Percentiles rank a stretch among this genome's conserved stretches.
phyloP scores from a whole-genome alignment of 2,888 invertebrate species.

The Mythimna impura region DNA sequence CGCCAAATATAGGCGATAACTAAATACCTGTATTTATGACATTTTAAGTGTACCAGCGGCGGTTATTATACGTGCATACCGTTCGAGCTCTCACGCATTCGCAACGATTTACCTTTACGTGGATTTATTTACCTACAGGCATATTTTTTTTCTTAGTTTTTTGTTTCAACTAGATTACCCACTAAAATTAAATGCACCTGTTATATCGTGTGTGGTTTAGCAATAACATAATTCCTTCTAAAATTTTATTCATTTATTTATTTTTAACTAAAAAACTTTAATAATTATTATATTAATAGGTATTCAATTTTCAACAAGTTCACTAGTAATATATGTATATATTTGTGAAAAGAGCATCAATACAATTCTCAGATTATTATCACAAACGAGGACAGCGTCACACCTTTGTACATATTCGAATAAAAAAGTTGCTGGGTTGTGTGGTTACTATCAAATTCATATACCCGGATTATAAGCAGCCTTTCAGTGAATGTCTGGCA shows the following conservation, averaged over 20 bases:
- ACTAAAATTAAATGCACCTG: too few species aligned
- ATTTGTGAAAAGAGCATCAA: not conserved
- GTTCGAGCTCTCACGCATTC: conserved; percentile 29
- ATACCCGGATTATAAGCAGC: conserved; percentile 36
- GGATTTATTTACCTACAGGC: not conserved
- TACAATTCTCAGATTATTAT: not conserved
- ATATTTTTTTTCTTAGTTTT: not conserved
- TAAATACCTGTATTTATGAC: conserved; percentile 47
- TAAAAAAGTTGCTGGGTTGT: conserved; percentile 24
- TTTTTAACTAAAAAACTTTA: too few species aligned
- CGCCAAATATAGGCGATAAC: conserved; percentile 52
- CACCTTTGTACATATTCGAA: conserved; percentile 12
- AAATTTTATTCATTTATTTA: too few species aligned
- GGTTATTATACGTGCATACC: conserved; percentile 28
- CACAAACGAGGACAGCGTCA: not conserved
- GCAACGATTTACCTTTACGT: not conserved
- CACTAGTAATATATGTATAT: not conserved
- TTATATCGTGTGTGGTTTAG: too few species aligned
- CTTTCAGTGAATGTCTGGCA: conserved; percentile 51
- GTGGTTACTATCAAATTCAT: conserved; percentile 25
- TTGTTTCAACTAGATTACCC: not conserved
- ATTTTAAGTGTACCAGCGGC: conserved; percentile 41
- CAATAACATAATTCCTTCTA: too few species aligned
- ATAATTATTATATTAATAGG: too few species aligned
- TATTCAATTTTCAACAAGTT: not conserved